phyloP scores from a whole-genome alignment of 2,113 vertebrate genomes.

The Rhea americana region DNA sequence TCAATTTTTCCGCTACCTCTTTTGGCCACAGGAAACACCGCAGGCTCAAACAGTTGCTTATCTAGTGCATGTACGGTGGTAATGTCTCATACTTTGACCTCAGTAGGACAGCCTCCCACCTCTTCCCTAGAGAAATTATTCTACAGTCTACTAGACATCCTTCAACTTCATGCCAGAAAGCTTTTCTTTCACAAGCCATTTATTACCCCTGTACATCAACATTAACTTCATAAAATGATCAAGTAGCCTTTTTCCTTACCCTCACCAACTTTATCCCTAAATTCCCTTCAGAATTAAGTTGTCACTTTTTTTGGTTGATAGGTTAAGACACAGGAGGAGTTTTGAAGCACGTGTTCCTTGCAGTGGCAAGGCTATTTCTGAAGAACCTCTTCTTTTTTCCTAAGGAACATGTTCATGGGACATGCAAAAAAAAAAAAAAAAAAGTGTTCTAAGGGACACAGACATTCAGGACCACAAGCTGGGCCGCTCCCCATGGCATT shows the following conservation, averaged over 20 bases:
- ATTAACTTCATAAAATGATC: neutral
- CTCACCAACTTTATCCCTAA: neutral
- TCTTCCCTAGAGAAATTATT: neutral
- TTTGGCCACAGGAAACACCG: neutral
- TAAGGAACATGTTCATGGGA: neutral
- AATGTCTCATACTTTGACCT: neutral
- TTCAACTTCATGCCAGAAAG: neutral
- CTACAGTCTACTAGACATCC: neutral
- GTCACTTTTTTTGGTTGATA: neutral
- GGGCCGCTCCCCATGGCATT: accelerated
- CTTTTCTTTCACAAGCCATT: neutral
- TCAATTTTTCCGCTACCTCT: neutral
- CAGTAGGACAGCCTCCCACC: neutral
- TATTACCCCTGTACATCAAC: neutral
- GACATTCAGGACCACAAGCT: neutral
- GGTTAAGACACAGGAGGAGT: neutral
- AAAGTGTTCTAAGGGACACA: neutral
- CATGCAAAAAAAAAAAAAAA: neutral
- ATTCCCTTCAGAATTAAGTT: neutral
- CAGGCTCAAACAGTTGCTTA: neutral
- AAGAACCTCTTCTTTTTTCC: neutral
- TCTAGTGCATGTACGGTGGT: accelerated
- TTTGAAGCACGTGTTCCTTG: neutral
- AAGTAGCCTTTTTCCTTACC: neutral
- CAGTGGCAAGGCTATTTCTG: neutral